Evolutionary conservation across 2,888 invertebrate genomes (phyloP), one percentile per base, ranked within the genome.

Genomic region (Spisula subtruncata): DNA sequence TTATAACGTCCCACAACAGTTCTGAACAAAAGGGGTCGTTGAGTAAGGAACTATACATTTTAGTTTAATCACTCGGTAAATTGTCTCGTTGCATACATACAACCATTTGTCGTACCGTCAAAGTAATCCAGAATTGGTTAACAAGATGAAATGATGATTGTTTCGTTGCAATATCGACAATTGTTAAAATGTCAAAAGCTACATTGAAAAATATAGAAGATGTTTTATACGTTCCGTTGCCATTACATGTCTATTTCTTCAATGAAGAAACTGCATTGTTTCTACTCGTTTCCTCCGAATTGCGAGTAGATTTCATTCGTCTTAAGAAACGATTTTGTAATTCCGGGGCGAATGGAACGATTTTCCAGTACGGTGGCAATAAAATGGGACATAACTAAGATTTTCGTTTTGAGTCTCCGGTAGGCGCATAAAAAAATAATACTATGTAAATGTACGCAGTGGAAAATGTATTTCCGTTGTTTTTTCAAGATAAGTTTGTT

Each of bases 121-220:
- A 79, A 79, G 14, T 81, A 81, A 81, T 81, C 81, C 8, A 18
- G 4, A 35, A 10, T 81, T 81, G 75, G 46, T 81, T 81, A 81
- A 81, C 81, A 81, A 81, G 48, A 81, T 35, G 35, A 81, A 81
- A 81, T 81, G 51, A 51, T 81, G 81, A 51, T 81, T 48, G 51
- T 25, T 48, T 46, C 75, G 35, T 16, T 35, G 75, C 18, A 35
- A 16, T n/a, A 46, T 35, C 12, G 25, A 48, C 51, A 25, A 51
- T 25, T 81, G 46, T 46, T 81, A 35, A 71, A 81, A 81, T 48
- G 46, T 51, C 46, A 81, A n/a, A 20, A n/a, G n/a, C 81, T 25
- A 20, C 20, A 81, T 35, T 20, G 10, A 46, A 48, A n/a, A 8
- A 25, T 81, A 25, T 51, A 48, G 20, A 2, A 48, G 32, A 25